Evolutionary conservation across 1,140 invertebrate species (phyloP).

Genomic region (Caerostris darwini): DNA sequence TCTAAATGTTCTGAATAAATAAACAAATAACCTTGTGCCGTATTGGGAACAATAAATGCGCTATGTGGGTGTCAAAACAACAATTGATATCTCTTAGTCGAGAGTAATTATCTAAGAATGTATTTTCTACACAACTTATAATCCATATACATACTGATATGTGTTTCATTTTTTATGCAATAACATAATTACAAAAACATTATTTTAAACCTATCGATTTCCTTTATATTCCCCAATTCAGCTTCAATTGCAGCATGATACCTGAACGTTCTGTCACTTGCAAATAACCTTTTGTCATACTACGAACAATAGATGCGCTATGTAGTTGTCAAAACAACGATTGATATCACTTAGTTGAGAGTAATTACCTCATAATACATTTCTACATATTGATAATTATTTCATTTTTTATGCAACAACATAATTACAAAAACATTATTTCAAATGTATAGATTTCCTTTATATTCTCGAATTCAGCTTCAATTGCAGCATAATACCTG

Average conservation of each 20-base stretch:
- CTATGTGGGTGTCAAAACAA: background rate
- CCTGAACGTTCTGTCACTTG: background rate
- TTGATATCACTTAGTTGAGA: background rate
- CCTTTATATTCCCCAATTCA: background rate
- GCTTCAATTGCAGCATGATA: background rate
- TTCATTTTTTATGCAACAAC: too few relatives aligned
- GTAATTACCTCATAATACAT: background rate
- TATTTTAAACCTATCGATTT: background rate
- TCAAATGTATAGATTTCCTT: background rate
- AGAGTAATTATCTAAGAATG: conserved; percentile 10
- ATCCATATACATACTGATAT: background rate
- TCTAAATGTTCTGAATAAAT: background rate
- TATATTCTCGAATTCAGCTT: background rate
- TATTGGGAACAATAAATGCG: background rate
- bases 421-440: too few relatives aligned
- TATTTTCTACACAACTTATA: background rate
- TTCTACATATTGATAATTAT: background rate
- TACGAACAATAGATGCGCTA: background rate
- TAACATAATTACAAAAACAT: background rate
- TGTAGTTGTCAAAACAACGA: background rate
- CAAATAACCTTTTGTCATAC: background rate
- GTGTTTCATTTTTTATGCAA: background rate
- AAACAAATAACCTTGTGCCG: background rate
- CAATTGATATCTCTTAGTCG: conserved; percentile 18
- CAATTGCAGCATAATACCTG: too few relatives aligned